Conservation (phyloP, 2,888 invertebrate species). For the Zhuqinia jingwanae region DNA sequence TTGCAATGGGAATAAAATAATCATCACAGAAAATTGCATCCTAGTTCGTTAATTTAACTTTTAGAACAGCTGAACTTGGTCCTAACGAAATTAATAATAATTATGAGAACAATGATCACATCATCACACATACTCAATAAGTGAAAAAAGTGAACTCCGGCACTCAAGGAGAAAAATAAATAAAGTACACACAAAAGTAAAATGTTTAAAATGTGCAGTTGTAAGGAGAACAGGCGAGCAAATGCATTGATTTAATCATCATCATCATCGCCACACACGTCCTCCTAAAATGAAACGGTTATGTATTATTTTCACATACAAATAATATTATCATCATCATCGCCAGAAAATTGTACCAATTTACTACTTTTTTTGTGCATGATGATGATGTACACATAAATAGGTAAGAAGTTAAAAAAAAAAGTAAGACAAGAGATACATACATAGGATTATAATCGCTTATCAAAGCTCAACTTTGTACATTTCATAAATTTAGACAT, state of each 20-base stretch:
- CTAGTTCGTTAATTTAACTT: slow-evolving; percentile 17
- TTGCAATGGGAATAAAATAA: slow-evolving; percentile 37
- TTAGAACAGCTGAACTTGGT: slow-evolving; percentile 49
- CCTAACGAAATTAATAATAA: slow-evolving; percentile 34
- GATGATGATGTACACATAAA: background rate
- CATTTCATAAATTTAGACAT: too few relatives aligned
- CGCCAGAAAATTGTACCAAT: background rate
- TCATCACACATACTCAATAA: too few relatives aligned
- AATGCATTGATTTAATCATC: slow-evolving; percentile 21
- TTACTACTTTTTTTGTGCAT: background rate
- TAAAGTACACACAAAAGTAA: too few relatives aligned
- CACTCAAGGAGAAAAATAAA: slow-evolving; percentile 6
- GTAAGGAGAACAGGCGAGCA: background rate
- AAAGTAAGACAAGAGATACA: too few relatives aligned
- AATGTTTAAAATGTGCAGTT: background rate
- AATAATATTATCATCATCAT: background rate
- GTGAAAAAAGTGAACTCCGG: slow-evolving; percentile 33
- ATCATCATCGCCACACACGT: too few relatives aligned
- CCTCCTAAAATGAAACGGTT: background rate
- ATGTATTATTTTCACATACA: background rate
- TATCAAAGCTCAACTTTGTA: too few relatives aligned
- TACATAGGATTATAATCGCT: too few relatives aligned
- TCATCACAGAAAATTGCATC: slow-evolving; percentile 31
- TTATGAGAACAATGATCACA: slow-evolving; percentile 32
- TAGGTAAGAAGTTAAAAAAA: slow-evolving; percentile 10